These are phyloP conservation scores for Pantelozetes paolii DNA, from an alignment of 2,888 invertebrate genomes.

Conservation along the genomic window DNA sequence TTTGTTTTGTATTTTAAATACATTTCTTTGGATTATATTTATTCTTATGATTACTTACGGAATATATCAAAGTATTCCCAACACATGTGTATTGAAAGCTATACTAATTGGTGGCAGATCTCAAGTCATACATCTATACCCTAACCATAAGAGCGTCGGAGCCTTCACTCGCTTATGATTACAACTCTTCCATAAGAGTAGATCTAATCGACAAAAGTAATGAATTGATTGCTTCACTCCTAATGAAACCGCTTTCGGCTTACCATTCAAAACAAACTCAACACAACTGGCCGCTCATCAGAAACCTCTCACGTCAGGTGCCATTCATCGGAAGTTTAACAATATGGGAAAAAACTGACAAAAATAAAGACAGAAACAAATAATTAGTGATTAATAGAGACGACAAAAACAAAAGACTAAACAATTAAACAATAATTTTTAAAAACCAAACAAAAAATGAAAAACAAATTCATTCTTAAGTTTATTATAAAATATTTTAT, in stretches of 20 bases:
- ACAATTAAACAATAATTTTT: no score
- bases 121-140: background rate
- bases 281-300: background rate
- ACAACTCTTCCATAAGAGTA: background rate
- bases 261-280: background rate
- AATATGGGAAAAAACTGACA: background rate
- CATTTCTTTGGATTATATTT: background rate
- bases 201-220: background rate
- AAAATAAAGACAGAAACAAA: background rate
- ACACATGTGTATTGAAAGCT: background rate
- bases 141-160: background rate
- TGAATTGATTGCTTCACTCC: background rate
- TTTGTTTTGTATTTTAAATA: background rate
- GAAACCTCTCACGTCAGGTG: constrained; percentile 9
- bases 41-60: background rate
- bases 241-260: constrained; percentile 9
- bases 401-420: no score
- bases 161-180: background rate
- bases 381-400: no score
- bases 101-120: background rate
- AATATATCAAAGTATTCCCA: background rate
- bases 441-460: no score
- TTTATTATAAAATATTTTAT: no score
- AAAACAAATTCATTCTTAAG: no score
- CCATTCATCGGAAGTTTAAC: background rate